phyloP scores from a whole-genome alignment of 1,140 invertebrate species.

The Drosophila truncata region DNA sequence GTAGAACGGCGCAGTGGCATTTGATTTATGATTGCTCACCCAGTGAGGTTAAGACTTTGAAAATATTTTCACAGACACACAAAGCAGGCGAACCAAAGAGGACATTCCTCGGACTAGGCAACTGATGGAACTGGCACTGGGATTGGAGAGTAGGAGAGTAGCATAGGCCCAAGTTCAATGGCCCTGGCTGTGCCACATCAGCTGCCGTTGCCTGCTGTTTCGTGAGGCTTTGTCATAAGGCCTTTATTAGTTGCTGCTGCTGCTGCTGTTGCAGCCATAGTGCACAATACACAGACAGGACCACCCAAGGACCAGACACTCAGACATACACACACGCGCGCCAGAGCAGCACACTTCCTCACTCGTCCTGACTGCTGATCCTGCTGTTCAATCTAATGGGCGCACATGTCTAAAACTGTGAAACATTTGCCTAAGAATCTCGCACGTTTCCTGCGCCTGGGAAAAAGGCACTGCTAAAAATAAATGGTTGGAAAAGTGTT shows the following conservation, averaged over 20 bases:
- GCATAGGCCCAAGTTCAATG: slow-evolving; percentile 54
- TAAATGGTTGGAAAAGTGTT: background rate
- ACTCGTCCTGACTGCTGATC: slow-evolving; percentile 41
- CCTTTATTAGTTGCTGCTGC: slow-evolving; percentile 72
- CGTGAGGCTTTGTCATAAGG: slow-evolving; percentile 55
- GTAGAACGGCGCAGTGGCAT: slow-evolving; percentile 72
- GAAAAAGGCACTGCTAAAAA: slow-evolving; percentile 8
- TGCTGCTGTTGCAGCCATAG: slow-evolving; percentile 42
- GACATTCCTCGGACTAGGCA: slow-evolving; percentile 45
- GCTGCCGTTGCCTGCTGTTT: slow-evolving; percentile 30
- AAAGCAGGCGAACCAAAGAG: slow-evolving; percentile 48
- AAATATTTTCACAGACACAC: slow-evolving; percentile 80
- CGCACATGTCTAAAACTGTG: slow-evolving; percentile 76
- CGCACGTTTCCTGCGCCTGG: slow-evolving; percentile 48
- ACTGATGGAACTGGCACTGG: slow-evolving; percentile 9
- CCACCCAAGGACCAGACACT: slow-evolving; percentile 17
- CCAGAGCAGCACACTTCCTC: slow-evolving; percentile 10
- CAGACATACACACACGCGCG: background rate
- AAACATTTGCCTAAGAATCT: slow-evolving; percentile 71
- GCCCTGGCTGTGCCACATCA: slow-evolving; percentile 11
- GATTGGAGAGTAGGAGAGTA: slow-evolving; percentile 5
- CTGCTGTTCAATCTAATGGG: slow-evolving; percentile 78
- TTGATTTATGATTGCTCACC: slow-evolving; percentile 82
- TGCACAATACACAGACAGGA: slow-evolving; percentile 46
- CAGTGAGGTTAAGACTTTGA: slow-evolving; percentile 82